Base-by-base conservation (phyloP, 2,797 vertebrate species). In the Streptopelia turtur region DNA sequence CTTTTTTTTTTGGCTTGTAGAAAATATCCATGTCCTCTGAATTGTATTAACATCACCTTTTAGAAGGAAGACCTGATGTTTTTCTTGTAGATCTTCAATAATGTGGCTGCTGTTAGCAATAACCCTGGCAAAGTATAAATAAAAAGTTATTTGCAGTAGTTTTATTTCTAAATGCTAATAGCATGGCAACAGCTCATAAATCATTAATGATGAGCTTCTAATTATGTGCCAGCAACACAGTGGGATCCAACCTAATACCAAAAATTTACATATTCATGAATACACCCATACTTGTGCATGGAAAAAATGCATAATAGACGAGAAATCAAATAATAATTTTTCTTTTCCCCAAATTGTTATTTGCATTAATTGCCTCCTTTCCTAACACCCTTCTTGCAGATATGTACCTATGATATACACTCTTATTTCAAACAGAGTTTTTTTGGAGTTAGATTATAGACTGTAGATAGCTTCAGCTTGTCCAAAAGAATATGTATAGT, bases 151-250 rank as follows among this genome's bases (percentile, higher is more conserved):
- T 84, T 94, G 57, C 39, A 39, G 24, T 88, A 82, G 60, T 87
- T 90, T 94, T 87, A 80, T 90, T 95, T 83, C 83, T 83, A 94
- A 83, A 95, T 90, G 86, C 37, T 90, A 93, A 89, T 84, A 90
- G 39, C 43, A 47, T 53, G 57, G 63, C 45, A 90, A 57, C 60
- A 92, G 70, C 77, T 95, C 88, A 85, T 93, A 92, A 95, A 95
- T 96, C 75, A 68, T 80, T 89, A 89, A 91, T 80, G 80, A 94
- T 90, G 86, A 96, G 45, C 71, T 87, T 75, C 75, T 96, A 95
- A 95, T 94, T 96, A 90, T 75, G 78, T 95, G 77, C 49, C 66
- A 79, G 64, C 41, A 94, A 89, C 95, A 94, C 88, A 94, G 85
- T 89, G 69, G 43, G 82, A 89, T 93, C 71, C 87, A 93, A 74